phyloP scores from a whole-genome alignment of 2,888 invertebrate species.

The Nymphalis polychloros region DNA sequence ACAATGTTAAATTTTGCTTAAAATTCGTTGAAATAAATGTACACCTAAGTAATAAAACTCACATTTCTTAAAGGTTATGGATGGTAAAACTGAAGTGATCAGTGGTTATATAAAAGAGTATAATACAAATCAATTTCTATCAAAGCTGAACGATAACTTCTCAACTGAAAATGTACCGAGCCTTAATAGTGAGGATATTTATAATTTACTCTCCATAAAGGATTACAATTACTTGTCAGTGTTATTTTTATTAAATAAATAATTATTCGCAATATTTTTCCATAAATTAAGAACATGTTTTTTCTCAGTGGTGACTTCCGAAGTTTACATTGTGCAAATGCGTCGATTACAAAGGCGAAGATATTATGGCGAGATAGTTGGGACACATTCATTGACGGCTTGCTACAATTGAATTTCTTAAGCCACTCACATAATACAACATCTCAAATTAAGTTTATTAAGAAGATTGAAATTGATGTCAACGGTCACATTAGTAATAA shows the following conservation, averaged over 20 bases:
- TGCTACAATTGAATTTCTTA: constrained; percentile 88
- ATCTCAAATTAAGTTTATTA: constrained; percentile 80
- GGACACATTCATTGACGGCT: constrained; percentile 90
- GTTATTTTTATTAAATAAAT: neutral
- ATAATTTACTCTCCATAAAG: constrained; percentile 48
- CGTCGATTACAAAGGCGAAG: constrained; percentile 54
- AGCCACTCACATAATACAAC: constrained; percentile 82
- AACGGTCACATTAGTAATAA: constrained; percentile 39
- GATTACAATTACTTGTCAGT: constrained; percentile 53
- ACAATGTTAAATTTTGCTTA: too few relatives aligned
- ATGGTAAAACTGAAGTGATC: neutral
- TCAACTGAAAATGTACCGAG: neutral
- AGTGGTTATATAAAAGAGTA: constrained; percentile 9
- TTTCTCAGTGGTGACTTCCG: constrained; percentile 52
- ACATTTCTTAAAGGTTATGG: neutral
- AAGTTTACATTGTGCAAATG: constrained; percentile 49
- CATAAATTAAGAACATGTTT: too few relatives aligned
- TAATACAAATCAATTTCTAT: neutral
- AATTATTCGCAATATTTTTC: neutral
- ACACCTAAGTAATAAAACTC: too few relatives aligned
- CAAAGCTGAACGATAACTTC: neutral
- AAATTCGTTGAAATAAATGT: too few relatives aligned
- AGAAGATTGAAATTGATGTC: constrained; percentile 49
- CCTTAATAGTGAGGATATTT: constrained; percentile 48
- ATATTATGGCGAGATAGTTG: constrained; percentile 87